phyloP scores from a whole-genome alignment of 2,888 invertebrate genomes.

The Ophion costatus region DNA sequence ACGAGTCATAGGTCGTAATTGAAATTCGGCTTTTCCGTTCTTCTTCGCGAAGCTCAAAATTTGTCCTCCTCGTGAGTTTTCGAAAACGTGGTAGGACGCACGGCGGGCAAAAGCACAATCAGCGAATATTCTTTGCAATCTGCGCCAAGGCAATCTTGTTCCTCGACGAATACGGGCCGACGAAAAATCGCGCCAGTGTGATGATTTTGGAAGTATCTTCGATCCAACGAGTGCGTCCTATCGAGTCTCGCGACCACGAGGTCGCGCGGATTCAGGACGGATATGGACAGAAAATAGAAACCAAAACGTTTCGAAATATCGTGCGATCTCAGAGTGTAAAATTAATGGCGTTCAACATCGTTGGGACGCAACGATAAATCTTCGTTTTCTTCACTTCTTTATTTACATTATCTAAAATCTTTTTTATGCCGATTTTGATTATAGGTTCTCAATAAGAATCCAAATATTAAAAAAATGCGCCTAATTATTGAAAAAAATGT shows the following conservation, averaged over 20 bases:
- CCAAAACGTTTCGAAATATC: not conserved
- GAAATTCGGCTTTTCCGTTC: not conserved
- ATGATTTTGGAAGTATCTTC: not conserved
- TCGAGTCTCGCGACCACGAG: not conserved
- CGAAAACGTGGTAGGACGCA: not conserved
- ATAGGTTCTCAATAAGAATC: no score
- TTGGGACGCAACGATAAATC: no score
- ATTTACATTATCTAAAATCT: no score
- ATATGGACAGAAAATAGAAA: not conserved
- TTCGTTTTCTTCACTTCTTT: no score
- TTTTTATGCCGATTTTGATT: no score
- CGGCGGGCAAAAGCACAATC: constrained; percentile 14
- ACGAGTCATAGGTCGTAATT: constrained; percentile 16
- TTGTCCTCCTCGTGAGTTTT: not conserved
- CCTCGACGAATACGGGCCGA: not conserved
- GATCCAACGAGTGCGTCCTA: not conserved
- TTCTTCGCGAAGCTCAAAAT: constrained; percentile 5
- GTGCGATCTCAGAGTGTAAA: not conserved
- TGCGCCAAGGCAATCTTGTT: not conserved
- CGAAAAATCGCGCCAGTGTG: not conserved
- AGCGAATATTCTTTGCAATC: constrained; percentile 1
- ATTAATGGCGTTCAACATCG: no score
- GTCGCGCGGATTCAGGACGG: not conserved
- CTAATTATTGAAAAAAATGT: no score
- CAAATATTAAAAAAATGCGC: no score